phyloP scores from a whole-genome alignment of 2,113 vertebrate genomes.

The Protobothrops mucrosquamatus region DNA sequence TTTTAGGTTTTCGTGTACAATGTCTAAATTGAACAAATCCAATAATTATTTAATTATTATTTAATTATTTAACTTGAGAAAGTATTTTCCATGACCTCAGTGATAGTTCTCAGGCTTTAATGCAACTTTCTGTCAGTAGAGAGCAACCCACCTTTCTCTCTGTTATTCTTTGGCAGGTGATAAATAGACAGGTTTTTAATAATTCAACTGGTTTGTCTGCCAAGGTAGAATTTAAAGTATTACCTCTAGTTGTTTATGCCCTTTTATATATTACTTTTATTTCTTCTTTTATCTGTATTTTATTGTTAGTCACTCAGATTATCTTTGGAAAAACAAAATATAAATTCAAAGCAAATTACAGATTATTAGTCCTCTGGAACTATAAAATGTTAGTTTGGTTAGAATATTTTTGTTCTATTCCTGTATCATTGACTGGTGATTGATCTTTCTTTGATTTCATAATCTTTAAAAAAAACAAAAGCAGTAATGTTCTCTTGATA shows the following conservation, averaged over 20 bases:
- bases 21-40: slow-evolving; percentile 76
- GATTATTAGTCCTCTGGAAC: not conserved
- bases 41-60: not conserved
- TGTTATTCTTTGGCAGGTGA: not conserved
- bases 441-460: not conserved
- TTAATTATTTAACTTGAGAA: not conserved
- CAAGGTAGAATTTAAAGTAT: not conserved
- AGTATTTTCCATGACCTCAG: not conserved
- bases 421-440: not conserved
- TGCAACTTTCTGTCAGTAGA: not conserved
- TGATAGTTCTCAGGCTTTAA: not conserved
- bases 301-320: not conserved
- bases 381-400: not conserved
- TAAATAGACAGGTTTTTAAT: not conserved
- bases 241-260: not conserved
- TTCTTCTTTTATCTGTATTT: not conserved
- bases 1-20: slow-evolving; percentile 98
- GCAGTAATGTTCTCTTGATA: not conserved
- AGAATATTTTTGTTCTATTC: not conserved
- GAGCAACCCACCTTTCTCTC: not conserved
- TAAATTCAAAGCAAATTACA: not conserved
- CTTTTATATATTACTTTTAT: not conserved
- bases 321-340: not conserved
- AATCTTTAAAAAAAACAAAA: not conserved
- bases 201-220: not conserved